These are phyloP conservation scores for Xyliphius kryptos DNA, from an alignment of 2,113 vertebrate genomes.

Conservation along the genomic window DNA sequence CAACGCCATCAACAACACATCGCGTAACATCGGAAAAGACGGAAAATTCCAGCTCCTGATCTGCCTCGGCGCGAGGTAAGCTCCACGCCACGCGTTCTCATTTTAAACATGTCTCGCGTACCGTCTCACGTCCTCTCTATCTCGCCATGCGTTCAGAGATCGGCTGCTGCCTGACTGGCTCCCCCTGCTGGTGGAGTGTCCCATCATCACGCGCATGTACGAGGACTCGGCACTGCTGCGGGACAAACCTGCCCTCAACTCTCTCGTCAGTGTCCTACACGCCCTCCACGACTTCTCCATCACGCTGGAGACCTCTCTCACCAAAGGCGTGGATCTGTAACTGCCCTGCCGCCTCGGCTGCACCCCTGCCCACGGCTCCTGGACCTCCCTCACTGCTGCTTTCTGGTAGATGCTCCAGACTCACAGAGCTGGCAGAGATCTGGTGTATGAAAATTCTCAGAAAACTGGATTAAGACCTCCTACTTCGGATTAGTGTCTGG, in stretches of 20 bases:
- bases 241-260: slow-evolving; percentile 76
- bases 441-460: background rate
- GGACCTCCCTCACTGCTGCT: slow-evolving; percentile 2
- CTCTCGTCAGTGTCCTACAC: slow-evolving; percentile 82
- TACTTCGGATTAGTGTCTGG: background rate
- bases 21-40: slow-evolving; percentile 90
- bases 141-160: slow-evolving; percentile 64
- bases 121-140: background rate
- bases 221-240: slow-evolving; percentile 86
- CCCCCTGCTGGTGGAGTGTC: slow-evolving; percentile 80
- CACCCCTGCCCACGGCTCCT: background rate
- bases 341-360: slow-evolving; percentile 18
- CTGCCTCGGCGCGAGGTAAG: slow-evolving; percentile 91
- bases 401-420: background rate
- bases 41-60: slow-evolving; percentile 95
- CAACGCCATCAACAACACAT: slow-evolving; percentile 79
- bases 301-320: slow-evolving; percentile 82
- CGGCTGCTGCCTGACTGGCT: slow-evolving; percentile 88
- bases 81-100: background rate
- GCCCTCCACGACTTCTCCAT: slow-evolving; percentile 86
- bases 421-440: background rate
- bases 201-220: slow-evolving; percentile 76
- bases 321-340: slow-evolving; percentile 92
- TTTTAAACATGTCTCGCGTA: too few relatives aligned
- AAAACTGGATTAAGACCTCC: background rate